These are phyloP conservation scores for Charadrius vociferus DNA, from an alignment of 2,113 vertebrate genomes.

Conservation along the genomic window DNA sequence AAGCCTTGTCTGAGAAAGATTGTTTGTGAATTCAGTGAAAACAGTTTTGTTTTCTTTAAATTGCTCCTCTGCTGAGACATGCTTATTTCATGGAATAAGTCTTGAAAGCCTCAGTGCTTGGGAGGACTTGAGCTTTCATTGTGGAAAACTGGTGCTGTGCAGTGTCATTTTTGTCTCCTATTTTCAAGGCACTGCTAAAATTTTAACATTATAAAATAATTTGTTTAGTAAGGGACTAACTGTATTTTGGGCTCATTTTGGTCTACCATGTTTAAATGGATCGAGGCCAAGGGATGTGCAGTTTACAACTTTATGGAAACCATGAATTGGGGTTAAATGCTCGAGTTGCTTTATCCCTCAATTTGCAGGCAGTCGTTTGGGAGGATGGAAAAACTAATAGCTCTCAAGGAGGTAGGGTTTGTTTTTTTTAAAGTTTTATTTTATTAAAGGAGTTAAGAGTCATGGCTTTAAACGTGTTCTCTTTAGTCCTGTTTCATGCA, in stretches of 20 bases:
- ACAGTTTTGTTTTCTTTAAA: background rate
- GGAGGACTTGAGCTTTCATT: background rate
- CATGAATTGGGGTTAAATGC: background rate
- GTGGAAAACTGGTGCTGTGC: background rate
- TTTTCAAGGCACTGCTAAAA: background rate
- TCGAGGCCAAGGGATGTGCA: background rate
- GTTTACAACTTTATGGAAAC: background rate
- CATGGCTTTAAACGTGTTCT: background rate
- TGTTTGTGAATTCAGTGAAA: background rate
- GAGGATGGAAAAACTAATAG: background rate
- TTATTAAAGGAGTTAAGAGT: background rate
- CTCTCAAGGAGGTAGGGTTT: background rate
- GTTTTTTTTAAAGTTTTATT: background rate
- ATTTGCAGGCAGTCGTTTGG: background rate
- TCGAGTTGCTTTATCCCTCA: background rate
- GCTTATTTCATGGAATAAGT: background rate
- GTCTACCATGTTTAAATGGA: background rate
- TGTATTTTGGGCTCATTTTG: background rate
- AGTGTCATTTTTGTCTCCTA: background rate
- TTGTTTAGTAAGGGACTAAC: background rate
- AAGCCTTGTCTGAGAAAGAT: background rate
- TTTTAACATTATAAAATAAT: background rate
- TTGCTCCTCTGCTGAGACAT: background rate
- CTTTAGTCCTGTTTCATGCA: background rate
- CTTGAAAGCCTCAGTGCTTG: background rate